Evolutionary conservation across 2,113 vertebrate species (phyloP).

Genomic region (Rhea americana): DNA sequence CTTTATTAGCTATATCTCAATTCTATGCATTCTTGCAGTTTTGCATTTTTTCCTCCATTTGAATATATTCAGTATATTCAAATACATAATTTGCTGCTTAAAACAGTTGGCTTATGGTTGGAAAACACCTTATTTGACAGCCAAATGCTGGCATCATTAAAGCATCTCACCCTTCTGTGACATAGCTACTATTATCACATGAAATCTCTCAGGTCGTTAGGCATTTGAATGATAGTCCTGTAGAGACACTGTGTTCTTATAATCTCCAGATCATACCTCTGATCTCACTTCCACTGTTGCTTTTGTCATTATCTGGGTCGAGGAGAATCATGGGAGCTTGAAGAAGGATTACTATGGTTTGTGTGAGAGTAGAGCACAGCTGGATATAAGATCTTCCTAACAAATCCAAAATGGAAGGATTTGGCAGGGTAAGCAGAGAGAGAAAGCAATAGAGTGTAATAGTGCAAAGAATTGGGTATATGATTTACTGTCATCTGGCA

Average conservation of each 20-base stretch:
- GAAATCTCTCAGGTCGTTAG: background rate
- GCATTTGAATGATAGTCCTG: background rate
- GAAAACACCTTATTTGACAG: slow-evolving; percentile 60
- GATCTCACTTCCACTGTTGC: background rate
- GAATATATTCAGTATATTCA: background rate
- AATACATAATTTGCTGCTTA: slow-evolving; percentile 15
- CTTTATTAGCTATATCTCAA: background rate
- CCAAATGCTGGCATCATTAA: slow-evolving; percentile 33
- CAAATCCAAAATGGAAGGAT: background rate
- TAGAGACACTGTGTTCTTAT: background rate
- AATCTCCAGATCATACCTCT: background rate
- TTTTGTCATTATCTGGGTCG: slow-evolving; percentile 3
- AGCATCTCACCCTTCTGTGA: slow-evolving; percentile 25
- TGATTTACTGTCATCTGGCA: background rate
- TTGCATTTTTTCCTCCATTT: background rate
- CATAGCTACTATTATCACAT: background rate
- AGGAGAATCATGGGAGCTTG: slow-evolving; percentile 4
- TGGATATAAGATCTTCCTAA: background rate
- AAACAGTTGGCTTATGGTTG: background rate
- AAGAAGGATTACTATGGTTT: slow-evolving; percentile 3
- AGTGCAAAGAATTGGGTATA: background rate
- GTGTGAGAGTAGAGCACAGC: background rate
- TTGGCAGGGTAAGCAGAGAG: background rate
- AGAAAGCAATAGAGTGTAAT: background rate
- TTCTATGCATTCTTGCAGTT: background rate